Evolutionary conservation across 1,140 invertebrate species (phyloP), one percentile per base, ranked within the genome.

Genomic region (Drosophila kanapiae): DNA sequence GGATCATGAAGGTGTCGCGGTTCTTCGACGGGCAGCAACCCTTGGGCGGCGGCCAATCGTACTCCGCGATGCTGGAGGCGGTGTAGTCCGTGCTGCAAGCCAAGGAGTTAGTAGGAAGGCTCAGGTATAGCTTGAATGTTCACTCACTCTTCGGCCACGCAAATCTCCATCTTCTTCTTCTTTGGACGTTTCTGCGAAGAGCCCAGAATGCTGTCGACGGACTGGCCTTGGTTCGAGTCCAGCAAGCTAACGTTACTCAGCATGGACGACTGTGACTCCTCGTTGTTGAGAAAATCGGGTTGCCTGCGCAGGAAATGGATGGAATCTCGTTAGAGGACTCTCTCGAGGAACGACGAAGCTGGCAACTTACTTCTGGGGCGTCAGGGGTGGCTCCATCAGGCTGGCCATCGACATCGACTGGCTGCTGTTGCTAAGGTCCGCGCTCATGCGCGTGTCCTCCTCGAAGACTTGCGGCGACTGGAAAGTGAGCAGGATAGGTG

Each of bases 61-160:
- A 99, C 93, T 99, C 98, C 76, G 97, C 97, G 18, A 99, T 95
- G 91, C 97, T 97, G 57, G 97, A 96, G 13, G 97, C 97, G 11
- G 95, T 96, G 84, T 97, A 96, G 38, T 96, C 95, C 75, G 95
- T 95, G 80, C 67, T 90, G 74, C 23, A 47, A 57, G 56, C 14
- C 2, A 37, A 35, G 33, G 16, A 18, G 38, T 53, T 23, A 23
- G 23, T 23, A 23, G 23, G 23, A 23, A 23, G 23, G 23, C 23
- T 23, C 23, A 23, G 23, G 23, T 2, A 23, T 23, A 23, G 23
- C 23, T 23, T 23, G 23, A 23, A 13, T 31, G 37, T 23, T n/a
- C 2, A 78, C 91, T 93, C 91, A 94, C 94, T 93, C 93, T 88
- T 95, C 95, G 82, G 94, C 94, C 84, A 96, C 96, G 92, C 96